Conservation (phyloP, 53 echinoderm and acorn worm genomes). For the Astropecten irregularis region DNA sequence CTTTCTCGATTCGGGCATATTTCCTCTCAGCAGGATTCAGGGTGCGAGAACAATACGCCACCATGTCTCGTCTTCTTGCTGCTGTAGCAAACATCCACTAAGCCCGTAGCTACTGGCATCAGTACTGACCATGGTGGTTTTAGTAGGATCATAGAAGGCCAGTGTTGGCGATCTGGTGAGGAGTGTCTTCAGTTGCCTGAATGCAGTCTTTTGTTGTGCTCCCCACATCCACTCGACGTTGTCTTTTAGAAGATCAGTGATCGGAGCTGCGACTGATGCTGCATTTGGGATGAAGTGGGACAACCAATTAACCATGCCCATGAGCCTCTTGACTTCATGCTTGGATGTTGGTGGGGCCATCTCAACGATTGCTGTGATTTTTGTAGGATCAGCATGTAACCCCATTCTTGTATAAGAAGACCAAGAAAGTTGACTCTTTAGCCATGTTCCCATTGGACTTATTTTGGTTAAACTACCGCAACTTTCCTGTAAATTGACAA, state of each 20-base stretch:
- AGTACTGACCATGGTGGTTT: slow-evolving; percentile 13
- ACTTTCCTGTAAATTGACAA: no score
- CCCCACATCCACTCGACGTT: background rate
- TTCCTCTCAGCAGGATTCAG: no score
- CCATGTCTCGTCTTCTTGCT: slow-evolving; percentile 13
- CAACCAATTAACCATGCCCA: slow-evolving; percentile 32
- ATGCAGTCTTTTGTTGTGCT: slow-evolving; percentile 7
- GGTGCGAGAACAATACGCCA: slow-evolving; percentile 38
- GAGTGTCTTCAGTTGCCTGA: slow-evolving; percentile 2
- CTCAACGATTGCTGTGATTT: slow-evolving; percentile 1
- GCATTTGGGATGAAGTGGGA: background rate
- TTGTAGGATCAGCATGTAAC: slow-evolving; percentile 3
- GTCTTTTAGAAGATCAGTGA: background rate
- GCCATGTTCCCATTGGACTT: no score
- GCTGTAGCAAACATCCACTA: no score
- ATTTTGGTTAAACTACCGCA: no score
- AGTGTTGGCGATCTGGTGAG: slow-evolving; percentile 10
- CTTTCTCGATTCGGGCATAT: background rate
- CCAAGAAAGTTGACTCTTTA: no score
- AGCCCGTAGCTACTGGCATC: no score
- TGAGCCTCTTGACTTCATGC: slow-evolving; percentile 6
- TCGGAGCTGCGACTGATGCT: background rate
- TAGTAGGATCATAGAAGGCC: slow-evolving; percentile 27
- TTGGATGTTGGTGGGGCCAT: slow-evolving; percentile 19
- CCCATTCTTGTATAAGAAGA: background rate